Evolutionary conservation across 2,888 invertebrate species (phyloP).

Genomic region (Choristoneura rosaceana): DNA sequence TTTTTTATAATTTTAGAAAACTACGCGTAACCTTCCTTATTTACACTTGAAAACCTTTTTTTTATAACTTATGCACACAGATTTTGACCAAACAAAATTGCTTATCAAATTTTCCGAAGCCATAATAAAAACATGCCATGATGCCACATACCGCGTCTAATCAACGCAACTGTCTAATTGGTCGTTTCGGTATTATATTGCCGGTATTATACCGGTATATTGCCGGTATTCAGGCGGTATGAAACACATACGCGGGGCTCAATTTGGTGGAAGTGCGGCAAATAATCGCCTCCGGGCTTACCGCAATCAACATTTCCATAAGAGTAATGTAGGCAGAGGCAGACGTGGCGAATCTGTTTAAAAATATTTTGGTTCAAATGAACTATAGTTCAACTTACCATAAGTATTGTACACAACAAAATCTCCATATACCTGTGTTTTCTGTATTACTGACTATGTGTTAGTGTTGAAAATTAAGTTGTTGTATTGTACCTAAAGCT

Average conservation of each 20-base stretch:
- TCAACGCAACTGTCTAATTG: conserved; percentile 54
- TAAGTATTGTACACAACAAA: neutral
- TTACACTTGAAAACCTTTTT: neutral
- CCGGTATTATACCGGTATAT: conserved; percentile 51
- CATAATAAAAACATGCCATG: conserved; percentile 5
- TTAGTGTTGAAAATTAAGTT: too few species aligned
- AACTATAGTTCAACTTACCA: neutral
- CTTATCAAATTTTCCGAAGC: neutral
- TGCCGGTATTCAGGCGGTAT: conserved; percentile 55
- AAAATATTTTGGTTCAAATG: neutral
- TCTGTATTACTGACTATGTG: too few species aligned
- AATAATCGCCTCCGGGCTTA: conserved; percentile 76
- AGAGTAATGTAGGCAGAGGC: conserved; percentile 17
- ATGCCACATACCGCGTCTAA: conserved; percentile 14
- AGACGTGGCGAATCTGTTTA: conserved; percentile 15
- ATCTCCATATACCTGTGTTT: too few species aligned
- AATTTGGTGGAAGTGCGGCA: conserved; percentile 80
- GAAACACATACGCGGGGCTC: conserved; percentile 67
- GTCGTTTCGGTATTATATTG: conserved; percentile 53
- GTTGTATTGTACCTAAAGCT: too few species aligned
- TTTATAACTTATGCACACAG: neutral
- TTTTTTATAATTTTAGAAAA: too few species aligned
- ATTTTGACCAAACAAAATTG: neutral
- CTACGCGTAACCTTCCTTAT: neutral
- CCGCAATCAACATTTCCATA: conserved; percentile 67